phyloP scores from a whole-genome alignment of 2,797 vertebrate genomes.

The Bovichtus variegatus region DNA sequence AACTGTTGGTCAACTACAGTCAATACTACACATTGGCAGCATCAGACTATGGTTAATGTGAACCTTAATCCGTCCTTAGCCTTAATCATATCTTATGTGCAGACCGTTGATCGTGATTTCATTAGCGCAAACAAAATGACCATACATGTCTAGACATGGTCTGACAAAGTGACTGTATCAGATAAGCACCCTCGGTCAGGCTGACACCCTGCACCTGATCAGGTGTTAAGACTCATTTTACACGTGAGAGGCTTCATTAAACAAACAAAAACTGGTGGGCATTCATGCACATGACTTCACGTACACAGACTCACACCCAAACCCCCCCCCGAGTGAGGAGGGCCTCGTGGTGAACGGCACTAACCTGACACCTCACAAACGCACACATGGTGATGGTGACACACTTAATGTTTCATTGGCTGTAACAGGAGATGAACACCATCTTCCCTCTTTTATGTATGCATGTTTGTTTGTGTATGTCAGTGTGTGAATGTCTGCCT shows the following conservation, averaged over 20 bases:
- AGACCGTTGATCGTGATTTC: background rate
- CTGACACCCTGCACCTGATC: constrained; percentile 46
- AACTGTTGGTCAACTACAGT: too few species aligned
- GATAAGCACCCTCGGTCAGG: constrained; percentile 44
- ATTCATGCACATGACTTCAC: background rate
- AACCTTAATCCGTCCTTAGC: background rate
- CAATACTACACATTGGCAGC: constrained; percentile 9
- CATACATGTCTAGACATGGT: constrained; percentile 27
- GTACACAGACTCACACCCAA: constrained; percentile 12
- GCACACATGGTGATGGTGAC: constrained; percentile 61
- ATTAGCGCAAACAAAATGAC: constrained; percentile 18
- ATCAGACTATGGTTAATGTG: background rate
- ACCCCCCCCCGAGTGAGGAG: constrained; percentile 4
- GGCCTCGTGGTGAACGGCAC: constrained; percentile 11
- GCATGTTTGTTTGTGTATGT: constrained; percentile 23
- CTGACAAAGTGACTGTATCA: constrained; percentile 43
- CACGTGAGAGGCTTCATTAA: constrained; percentile 50
- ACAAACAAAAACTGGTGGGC: constrained; percentile 33
- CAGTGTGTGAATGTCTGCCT: background rate
- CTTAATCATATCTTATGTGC: background rate
- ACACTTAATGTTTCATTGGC: constrained; percentile 79
- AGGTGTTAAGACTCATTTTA: constrained; percentile 64
- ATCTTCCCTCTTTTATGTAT: constrained; percentile 33
- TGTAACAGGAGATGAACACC: constrained; percentile 69
- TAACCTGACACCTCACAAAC: constrained; percentile 75